Conservation (phyloP, 2,113 vertebrate species). For the Petroica traversi region DNA sequence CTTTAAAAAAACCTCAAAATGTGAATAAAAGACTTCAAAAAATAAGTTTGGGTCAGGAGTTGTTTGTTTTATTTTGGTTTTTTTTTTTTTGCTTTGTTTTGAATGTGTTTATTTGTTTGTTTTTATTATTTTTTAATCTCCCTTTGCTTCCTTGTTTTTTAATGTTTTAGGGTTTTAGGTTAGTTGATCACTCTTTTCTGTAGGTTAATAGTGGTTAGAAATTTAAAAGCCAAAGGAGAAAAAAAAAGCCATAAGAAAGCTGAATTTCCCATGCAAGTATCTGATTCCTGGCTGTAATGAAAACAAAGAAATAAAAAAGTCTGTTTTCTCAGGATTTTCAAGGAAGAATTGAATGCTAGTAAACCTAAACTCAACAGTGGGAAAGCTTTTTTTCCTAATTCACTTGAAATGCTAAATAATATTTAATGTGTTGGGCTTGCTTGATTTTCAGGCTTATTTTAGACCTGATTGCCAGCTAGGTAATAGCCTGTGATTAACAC, state of each 20-base stretch:
- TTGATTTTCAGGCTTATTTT: not conserved
- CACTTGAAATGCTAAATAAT: not conserved
- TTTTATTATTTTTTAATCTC: not conserved
- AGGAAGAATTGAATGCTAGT: not conserved
- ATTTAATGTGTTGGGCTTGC: not conserved
- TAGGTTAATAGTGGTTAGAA: not conserved
- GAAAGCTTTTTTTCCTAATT: not conserved
- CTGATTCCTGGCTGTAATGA: not conserved
- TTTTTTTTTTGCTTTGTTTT: not conserved
- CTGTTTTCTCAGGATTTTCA: not conserved
- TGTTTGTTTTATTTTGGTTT: not conserved
- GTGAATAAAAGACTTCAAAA: not conserved
- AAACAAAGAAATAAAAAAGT: not conserved
- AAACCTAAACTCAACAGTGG: not conserved
- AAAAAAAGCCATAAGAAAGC: not conserved
- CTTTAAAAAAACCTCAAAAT: not conserved
- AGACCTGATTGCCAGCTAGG: not conserved
- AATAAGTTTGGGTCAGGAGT: not conserved
- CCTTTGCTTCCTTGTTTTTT: not conserved
- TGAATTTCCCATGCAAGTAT: not conserved
- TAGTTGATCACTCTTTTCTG: not conserved
- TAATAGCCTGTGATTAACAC: not conserved
- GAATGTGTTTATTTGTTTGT: fast-evolving
- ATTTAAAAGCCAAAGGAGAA: not conserved
- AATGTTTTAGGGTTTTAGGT: not conserved